Percentiles rank a stretch among this genome's conserved stretches.
phyloP scores from a whole-genome alignment of 1,140 invertebrate species.

The Saccostrea echinata region DNA sequence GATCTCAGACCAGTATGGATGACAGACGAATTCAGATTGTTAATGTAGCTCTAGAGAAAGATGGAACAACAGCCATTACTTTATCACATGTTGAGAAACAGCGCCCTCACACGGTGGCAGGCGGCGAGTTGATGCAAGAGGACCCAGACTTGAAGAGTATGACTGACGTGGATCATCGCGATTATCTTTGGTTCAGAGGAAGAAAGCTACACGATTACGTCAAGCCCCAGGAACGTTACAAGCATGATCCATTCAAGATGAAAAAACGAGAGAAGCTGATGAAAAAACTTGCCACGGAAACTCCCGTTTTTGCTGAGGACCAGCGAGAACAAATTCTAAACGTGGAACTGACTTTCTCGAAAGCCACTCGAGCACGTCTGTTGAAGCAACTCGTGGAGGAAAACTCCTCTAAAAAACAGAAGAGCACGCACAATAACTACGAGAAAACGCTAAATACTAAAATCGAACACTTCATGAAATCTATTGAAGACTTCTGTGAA shows the following conservation, averaged over 20 bases:
- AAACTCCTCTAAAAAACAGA: conserved; percentile 36
- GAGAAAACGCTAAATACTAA: background rate
- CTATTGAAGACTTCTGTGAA: conserved; percentile 12
- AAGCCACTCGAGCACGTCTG: conserved; percentile 47
- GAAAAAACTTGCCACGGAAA: conserved; percentile 51
- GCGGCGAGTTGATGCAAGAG: background rate
- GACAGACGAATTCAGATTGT: conserved; percentile 5
- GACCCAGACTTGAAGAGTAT: conserved; percentile 27
- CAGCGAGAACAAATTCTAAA: conserved; percentile 27
- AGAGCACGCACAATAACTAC: background rate
- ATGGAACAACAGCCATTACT: background rate
- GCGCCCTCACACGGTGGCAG: conserved; percentile 34
- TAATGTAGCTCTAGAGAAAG: background rate
- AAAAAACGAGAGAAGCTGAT: conserved; percentile 56
- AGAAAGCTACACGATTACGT: conserved; percentile 53
- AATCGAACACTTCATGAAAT: conserved; percentile 14
- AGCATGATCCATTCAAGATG: conserved; percentile 52
- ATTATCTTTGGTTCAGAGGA: conserved; percentile 49
- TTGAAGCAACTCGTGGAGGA: conserved; percentile 54
- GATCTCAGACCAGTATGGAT: background rate
- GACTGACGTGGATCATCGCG: background rate
- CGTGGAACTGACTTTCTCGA: conserved; percentile 44
- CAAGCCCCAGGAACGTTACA: conserved; percentile 55
- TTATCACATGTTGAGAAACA: conserved; percentile 41
- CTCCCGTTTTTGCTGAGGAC: conserved; percentile 35